These are phyloP conservation scores for Eucera pruinosa DNA, from an alignment of 2,888 invertebrate species.

Conservation along the genomic window DNA sequence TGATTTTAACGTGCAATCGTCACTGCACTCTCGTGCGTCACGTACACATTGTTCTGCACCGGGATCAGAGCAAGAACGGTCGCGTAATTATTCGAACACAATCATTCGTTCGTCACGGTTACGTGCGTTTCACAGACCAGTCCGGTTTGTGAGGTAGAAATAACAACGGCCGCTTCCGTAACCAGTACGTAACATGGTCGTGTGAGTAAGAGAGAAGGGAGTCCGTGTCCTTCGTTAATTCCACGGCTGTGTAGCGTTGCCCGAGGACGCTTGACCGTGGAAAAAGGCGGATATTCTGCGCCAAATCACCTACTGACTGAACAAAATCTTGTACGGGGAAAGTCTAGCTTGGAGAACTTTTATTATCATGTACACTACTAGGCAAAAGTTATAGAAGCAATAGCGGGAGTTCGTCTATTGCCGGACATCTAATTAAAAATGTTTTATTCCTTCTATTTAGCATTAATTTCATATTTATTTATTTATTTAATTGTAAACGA, in stretches of 20 bases:
- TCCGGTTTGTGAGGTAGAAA: constrained; percentile 48
- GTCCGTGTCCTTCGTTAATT: constrained; percentile 49
- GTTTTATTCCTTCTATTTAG: no score
- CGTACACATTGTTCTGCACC: neutral
- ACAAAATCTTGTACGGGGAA: neutral
- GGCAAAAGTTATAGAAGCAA: no score
- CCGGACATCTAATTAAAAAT: no score
- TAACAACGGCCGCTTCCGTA: constrained; percentile 63
- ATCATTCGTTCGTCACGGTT: constrained; percentile 64
- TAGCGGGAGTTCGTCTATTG: no score
- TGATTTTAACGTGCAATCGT: neutral
- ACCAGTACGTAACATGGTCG: constrained; percentile 51
- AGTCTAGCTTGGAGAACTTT: no score
- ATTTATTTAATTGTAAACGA: no score
- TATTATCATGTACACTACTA: no score
- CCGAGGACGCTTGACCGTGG: constrained; percentile 12
- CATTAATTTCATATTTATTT: no score
- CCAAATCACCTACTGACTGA: neutral
- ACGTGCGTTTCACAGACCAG: constrained; percentile 57
- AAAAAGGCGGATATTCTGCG: neutral
- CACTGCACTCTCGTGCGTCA: constrained; percentile 5
- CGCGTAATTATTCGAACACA: constrained; percentile 63
- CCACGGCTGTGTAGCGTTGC: constrained; percentile 29
- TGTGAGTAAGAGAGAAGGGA: constrained; percentile 29
- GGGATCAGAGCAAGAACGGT: constrained; percentile 26